phyloP scores from a whole-genome alignment of 2,888 invertebrate genomes.

The Ctena decussata region DNA sequence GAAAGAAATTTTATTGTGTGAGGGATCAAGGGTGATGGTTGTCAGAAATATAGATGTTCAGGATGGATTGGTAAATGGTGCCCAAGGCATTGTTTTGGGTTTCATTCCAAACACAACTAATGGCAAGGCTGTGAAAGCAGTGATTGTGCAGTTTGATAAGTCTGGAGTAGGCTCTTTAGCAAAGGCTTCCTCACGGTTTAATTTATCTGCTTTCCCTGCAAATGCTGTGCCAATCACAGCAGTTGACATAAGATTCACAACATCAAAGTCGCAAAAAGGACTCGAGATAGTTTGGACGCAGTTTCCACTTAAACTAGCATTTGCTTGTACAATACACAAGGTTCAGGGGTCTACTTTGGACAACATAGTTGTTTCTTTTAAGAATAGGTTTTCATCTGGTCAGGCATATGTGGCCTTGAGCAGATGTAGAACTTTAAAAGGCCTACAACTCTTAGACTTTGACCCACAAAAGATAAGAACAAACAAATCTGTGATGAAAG shows the following conservation, averaged over 20 bases:
- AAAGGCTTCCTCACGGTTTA: neutral
- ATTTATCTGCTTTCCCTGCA: neutral
- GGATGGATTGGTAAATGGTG: neutral
- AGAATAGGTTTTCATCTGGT: no score
- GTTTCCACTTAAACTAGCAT: neutral
- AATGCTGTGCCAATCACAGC: neutral
- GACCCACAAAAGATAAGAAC: neutral
- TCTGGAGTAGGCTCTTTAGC: no score
- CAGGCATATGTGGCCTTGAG: no score
- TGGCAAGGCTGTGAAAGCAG: neutral
- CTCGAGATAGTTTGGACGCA: neutral
- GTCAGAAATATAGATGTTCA: neutral
- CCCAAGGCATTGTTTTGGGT: slow-evolving; percentile 42
- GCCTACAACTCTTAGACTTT: no score
- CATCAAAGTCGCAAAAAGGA: neutral
- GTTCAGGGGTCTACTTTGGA: neutral
- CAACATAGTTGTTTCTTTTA: no score
- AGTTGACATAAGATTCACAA: neutral
- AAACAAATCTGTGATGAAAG: neutral
- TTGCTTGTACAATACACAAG: neutral
- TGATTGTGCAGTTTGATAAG: neutral
- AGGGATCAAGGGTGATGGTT: neutral
- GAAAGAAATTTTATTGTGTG: neutral
- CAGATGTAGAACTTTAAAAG: no score
- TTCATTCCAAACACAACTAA: neutral